A percentile compares a stretch with the other conserved stretches of the same genome.
phyloP scores from a whole-genome alignment of 1,140 invertebrate genomes.

The Nixonia krombeini region DNA sequence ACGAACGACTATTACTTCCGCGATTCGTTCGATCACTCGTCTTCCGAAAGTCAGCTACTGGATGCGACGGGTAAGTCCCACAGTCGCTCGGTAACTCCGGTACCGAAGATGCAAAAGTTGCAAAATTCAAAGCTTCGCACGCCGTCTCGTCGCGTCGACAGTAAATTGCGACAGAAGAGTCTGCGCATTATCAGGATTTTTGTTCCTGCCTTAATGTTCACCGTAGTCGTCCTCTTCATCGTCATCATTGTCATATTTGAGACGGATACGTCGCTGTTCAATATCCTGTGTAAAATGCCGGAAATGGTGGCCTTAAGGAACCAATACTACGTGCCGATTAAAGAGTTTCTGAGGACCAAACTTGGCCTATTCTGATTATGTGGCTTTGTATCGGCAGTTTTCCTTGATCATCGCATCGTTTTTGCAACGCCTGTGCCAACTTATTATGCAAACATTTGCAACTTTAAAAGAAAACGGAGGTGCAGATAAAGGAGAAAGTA shows the following conservation, averaged over 20 bases:
- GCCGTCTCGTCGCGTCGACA: conserved; percentile 24
- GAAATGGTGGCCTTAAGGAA: conserved; percentile 84
- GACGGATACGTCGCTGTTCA: conserved; percentile 81
- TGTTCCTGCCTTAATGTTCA: conserved; percentile 80
- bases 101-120: conserved; percentile 75
- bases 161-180: conserved; percentile 65
- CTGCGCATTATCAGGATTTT: conserved; percentile 78
- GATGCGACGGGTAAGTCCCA: conserved; percentile 69
- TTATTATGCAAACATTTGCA: conserved; percentile 4
- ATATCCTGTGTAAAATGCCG: conserved; percentile 80
- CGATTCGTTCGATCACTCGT: conserved; percentile 84
- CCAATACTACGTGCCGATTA: conserved; percentile 87
- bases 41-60: conserved; percentile 79
- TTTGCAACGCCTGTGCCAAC: conserved; percentile 43
- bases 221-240: conserved; percentile 77
- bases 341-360: conserved; percentile 79
- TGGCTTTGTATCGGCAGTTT: conserved; percentile 44
- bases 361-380: conserved; percentile 70
- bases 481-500: neutral
- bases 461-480: neutral
- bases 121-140: conserved; percentile 68
- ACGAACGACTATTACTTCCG: conserved; percentile 79
- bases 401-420: conserved; percentile 20
- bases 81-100: conserved; percentile 69
- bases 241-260: conserved; percentile 80